Evolutionary conservation across 2,113 vertebrate genomes (phyloP).

Genomic region (Emydocephalus ijimae): DNA sequence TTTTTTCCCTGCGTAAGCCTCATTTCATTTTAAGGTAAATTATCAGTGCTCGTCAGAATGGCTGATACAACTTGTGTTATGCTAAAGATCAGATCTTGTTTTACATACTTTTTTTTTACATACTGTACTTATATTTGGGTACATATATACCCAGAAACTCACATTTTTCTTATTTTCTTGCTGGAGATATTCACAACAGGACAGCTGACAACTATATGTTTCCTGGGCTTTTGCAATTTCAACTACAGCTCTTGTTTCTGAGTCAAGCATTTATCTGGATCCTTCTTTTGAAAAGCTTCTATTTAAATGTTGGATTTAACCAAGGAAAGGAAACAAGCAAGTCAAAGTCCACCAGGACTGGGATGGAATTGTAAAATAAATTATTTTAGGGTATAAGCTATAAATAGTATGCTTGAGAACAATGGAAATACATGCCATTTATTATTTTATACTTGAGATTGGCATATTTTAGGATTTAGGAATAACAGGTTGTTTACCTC

Average conservation of each 20-base stretch:
- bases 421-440: neutral
- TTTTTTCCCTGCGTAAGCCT: slow-evolving; percentile 14
- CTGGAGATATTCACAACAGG: neutral
- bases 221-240: neutral
- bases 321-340: neutral
- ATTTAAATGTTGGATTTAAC: neutral
- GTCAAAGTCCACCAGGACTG: neutral
- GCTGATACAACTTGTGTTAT: neutral
- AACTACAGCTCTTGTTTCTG: neutral
- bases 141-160: neutral
- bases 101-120: slow-evolving; percentile 1
- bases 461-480: neutral
- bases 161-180: neutral
- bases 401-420: neutral
- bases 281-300: neutral
- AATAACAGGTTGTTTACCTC: neutral
- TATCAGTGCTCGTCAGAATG: slow-evolving; percentile 30
- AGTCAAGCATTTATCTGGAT: neutral
- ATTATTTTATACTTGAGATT: neutral
- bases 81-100: slow-evolving; percentile 24
- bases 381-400: neutral
- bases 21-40: slow-evolving; percentile 5
- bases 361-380: neutral
- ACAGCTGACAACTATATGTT: neutral
- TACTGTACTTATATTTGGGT: neutral